Base-by-base conservation (phyloP, 2,888 invertebrate species). In the Cryptosula pallasiana region DNA sequence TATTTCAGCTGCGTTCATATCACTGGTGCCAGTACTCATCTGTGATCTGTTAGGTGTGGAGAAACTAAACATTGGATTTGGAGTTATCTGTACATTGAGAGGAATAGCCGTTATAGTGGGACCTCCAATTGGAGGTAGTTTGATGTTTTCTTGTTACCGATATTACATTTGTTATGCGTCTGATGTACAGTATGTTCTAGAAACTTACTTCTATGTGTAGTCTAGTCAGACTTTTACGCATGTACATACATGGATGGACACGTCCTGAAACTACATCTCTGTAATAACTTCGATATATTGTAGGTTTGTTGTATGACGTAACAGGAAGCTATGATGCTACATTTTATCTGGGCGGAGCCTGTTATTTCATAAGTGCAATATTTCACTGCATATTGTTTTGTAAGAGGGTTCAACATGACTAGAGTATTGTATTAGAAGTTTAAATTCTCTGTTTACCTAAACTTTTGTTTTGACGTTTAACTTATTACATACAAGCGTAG, bases 1-100 rank as follows among this genome's bases (percentile, higher is more conserved):
- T n/a, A n/a, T n/a, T n/a, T n/a, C n/a, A 94, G 94, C 97, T 75
- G 96, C 96, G 75, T 98, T 95, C 87, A 96, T 99, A 81, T 96
- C 97, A 9, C 88, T 99, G 73, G 98, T 98, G 57, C 97, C 98
- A 70, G 97, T 98, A 82, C 95, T 98, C 82, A 88, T 99, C 75
- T 96, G 97, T 78, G 97, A 99, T 85, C 88, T 98, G 54, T 88
- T 99, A 69, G 98, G 98, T 0, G 87, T 99, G 82, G 96, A 97
- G 83, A 93, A 93, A 84, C 87, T 99, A 78, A 98, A 98, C 69
- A 98, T 95, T 85, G 96, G 97, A 69, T 99, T 98, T 86, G 98
- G 98, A 20, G 88, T 98, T 75, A 88, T 99, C 72, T 95, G 97
- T 79, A 87, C 99, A 78, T 95, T 95, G 88, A 91, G 98, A 82